Percentiles rank a stretch among this genome's conserved stretches.
These are phyloP conservation scores for Trypoxylus dichotomus DNA, from an alignment of 1,140 invertebrate genomes.

Conservation along the genomic window DNA sequence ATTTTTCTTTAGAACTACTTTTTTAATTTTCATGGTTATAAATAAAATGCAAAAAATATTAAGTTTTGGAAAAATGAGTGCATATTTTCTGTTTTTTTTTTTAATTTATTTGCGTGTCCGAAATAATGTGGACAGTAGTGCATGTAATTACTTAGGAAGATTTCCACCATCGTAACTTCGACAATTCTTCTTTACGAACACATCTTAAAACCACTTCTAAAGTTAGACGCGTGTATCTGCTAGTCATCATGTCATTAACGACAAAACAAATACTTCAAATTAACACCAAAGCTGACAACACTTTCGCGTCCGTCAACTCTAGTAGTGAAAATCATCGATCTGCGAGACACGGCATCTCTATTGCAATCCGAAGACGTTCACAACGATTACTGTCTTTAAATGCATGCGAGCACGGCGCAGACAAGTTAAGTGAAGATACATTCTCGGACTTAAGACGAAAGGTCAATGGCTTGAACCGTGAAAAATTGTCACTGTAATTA, in stretches of 20 bases:
- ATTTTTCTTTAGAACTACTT: no score
- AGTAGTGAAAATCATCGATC: background rate
- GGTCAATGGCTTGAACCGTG: background rate
- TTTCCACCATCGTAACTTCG: no score
- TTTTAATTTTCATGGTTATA: no score
- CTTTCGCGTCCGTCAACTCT: background rate
- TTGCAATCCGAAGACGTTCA: background rate
- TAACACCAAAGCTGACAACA: background rate
- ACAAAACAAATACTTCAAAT: slow-evolving; percentile 23
- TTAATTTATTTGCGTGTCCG: no score
- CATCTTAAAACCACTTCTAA: background rate
- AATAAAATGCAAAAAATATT: no score
- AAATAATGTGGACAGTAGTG: no score
- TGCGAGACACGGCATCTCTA: background rate
- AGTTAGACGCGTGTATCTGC: background rate
- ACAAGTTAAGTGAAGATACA: background rate
- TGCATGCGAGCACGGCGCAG: background rate
- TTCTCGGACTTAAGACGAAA: background rate
- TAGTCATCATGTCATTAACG: slow-evolving; percentile 8
- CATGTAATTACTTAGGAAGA: no score
- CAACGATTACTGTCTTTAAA: background rate
- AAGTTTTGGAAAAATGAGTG: no score
- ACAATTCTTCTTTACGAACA: background rate
- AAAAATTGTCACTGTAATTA: background rate
- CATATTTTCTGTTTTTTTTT: no score